Base-by-base conservation (phyloP, 2,797 vertebrate species). In the Myotis vivesi region DNA sequence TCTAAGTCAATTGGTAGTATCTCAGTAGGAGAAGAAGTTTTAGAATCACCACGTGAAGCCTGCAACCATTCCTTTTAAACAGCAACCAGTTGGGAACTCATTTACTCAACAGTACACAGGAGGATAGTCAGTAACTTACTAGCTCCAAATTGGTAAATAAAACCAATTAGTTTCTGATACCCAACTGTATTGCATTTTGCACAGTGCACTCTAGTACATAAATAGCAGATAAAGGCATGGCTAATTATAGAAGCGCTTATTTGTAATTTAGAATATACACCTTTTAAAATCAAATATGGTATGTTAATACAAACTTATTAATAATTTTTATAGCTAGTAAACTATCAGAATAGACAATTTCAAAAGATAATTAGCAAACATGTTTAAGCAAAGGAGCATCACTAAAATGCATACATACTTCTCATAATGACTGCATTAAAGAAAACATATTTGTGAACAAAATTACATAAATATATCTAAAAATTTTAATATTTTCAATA, bases 91-190 rank as follows among this genome's bases (percentile, higher is more conserved):
- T 36, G 46, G 49, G 25, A 81, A 72, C 41, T 84, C 16, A 38
- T 69, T 94, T 88, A 25, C 19, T 6, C 25, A 77, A 81, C 4
- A 20, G 9, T n/a, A 20, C 41, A 64, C 19, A 82, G 49, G 53
- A 68, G 17, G 11, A n/a, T 13, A 71, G 16, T 23, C 17, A 53
- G 30, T 59, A 36, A 1, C 49, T 85, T 33, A 53, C n/a, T 44
- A 28, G 12, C 17, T 64, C 23, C 83, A 69, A 69, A 41, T 71
- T 79, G 82, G 5, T 53, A 85, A 72, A 62, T 82, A 89, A 88
- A 92, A 91, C n/a, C 59, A 94, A 82, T 89, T 94, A 55, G 87
- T 73, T 94, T 79, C 5, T 88, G 9, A 28, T 30, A 85, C 19
- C 1, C 6, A 82, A 30, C 81, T 82, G 11, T 9, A 77, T 33